Conservation (phyloP, 2,113 vertebrate genomes). For the Boleophthalmus pectinirostris region DNA sequence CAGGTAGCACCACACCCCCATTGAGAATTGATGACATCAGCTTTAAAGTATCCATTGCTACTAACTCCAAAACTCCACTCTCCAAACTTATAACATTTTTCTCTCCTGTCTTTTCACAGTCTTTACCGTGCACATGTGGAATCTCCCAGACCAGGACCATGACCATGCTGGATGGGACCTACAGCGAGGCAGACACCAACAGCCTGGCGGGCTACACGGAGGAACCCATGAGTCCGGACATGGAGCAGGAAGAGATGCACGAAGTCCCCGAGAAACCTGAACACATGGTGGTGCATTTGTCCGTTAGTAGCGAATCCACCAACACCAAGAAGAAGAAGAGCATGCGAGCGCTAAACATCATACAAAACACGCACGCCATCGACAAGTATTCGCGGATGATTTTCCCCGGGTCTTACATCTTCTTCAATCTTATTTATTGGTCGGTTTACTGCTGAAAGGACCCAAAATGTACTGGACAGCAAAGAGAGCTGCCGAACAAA, state of each 20-base stretch:
- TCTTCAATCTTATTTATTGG: slow-evolving; percentile 99
- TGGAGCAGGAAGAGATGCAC: slow-evolving; percentile 75
- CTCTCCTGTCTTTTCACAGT: slow-evolving; percentile 44
- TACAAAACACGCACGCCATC: slow-evolving; percentile 92
- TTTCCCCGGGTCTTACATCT: slow-evolving; percentile 93
- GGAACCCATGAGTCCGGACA: slow-evolving; percentile 81
- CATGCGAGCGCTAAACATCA: slow-evolving; percentile 82
- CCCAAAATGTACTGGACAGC: background rate
- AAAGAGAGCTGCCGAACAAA: background rate
- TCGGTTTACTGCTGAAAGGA: slow-evolving; percentile 88
- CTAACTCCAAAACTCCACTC: no score
- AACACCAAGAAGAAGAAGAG: slow-evolving; percentile 88
- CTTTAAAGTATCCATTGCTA: no score
- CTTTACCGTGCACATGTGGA: slow-evolving; percentile 86
- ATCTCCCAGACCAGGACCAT: slow-evolving; percentile 87
- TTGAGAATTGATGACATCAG: no score
- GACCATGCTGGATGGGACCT: slow-evolving; percentile 88
- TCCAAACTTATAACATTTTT: background rate
- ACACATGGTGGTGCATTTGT: slow-evolving; percentile 87
- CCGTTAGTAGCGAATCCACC: slow-evolving; percentile 83
- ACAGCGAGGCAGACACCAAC: slow-evolving; percentile 89
- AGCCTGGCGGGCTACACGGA: slow-evolving; percentile 90
- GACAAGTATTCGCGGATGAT: slow-evolving; percentile 95
- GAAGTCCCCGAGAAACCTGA: slow-evolving; percentile 84
- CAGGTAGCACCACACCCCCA: no score